Evolutionary conservation across 1,140 invertebrate genomes (phyloP).

Genomic region (Antheraea mylitta): DNA sequence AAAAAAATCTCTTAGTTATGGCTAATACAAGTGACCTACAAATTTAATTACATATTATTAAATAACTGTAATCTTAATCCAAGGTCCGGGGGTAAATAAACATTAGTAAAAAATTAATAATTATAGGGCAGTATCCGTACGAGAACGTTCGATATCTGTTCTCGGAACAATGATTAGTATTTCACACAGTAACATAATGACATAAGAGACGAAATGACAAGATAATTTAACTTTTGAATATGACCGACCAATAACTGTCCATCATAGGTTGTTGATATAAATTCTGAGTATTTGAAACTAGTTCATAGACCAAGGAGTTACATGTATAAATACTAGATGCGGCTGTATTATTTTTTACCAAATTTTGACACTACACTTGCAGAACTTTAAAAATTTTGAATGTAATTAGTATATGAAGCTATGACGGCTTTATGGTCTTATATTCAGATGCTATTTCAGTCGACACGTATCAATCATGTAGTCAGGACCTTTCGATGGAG

Average conservation of each 20-base stretch:
- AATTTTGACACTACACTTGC: too few relatives aligned
- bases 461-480: too few relatives aligned
- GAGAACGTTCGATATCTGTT: neutral
- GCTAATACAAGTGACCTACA: too few relatives aligned
- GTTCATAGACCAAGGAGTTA: neutral
- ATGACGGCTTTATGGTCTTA: too few relatives aligned
- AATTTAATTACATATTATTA: neutral
- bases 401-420: too few relatives aligned
- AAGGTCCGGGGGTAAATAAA: neutral
- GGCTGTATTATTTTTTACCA: neutral
- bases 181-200: slow-evolving; percentile 9
- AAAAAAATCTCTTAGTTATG: too few relatives aligned
- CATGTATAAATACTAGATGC: neutral
- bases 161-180: neutral
- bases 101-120: neutral
- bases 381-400: too few relatives aligned
- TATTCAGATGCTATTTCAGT: too few relatives aligned
- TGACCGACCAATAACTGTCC: neutral
- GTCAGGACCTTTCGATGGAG: too few relatives aligned
- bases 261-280: neutral
- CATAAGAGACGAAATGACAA: slow-evolving; percentile 10
- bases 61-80: neutral
- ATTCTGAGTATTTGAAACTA: slow-evolving; percentile 1
- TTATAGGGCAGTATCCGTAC: neutral
- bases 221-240: slow-evolving; percentile 10